Conservation (phyloP, 2,888 invertebrate species). For the Neocrepidodera transversa region DNA sequence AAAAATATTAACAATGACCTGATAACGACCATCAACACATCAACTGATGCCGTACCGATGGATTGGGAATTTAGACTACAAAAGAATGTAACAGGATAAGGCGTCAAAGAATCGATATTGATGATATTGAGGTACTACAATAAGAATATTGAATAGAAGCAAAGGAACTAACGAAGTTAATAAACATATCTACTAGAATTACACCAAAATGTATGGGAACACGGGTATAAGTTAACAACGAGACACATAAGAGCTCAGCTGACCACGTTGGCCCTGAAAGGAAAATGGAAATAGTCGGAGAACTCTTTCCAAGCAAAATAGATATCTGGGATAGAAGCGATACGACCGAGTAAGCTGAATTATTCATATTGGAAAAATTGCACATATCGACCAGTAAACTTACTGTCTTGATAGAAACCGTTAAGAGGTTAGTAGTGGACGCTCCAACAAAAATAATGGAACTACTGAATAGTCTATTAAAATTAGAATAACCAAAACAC, state of each 20-base stretch:
- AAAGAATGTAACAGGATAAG: constrained; percentile 1
- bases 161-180: neutral
- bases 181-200: constrained; percentile 7
- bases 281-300: constrained; percentile 1
- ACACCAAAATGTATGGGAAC: constrained; percentile 3
- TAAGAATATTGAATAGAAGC: neutral
- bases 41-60: constrained; percentile 12
- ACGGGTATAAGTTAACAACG: constrained; percentile 5
- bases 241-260: neutral
- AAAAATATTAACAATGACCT: neutral
- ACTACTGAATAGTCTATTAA: too few relatives aligned
- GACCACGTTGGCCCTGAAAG: neutral
- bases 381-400: too few relatives aligned
- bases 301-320: constrained; percentile 6
- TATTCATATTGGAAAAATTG: too few relatives aligned
- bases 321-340: constrained; percentile 2
- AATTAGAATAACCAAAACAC: too few relatives aligned
- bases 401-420: too few relatives aligned
- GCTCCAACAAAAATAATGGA: too few relatives aligned
- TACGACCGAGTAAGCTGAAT: neutral
- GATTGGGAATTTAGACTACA: neutral
- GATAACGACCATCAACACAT: neutral
- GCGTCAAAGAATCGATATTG: neutral
- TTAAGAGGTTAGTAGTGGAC: too few relatives aligned
- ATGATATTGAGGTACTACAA: neutral